A percentile compares a stretch with the other conserved stretches of the same genome.
Evolutionary conservation across 2,888 invertebrate species (phyloP).

Genomic region (Hypercompe scribonia): DNA sequence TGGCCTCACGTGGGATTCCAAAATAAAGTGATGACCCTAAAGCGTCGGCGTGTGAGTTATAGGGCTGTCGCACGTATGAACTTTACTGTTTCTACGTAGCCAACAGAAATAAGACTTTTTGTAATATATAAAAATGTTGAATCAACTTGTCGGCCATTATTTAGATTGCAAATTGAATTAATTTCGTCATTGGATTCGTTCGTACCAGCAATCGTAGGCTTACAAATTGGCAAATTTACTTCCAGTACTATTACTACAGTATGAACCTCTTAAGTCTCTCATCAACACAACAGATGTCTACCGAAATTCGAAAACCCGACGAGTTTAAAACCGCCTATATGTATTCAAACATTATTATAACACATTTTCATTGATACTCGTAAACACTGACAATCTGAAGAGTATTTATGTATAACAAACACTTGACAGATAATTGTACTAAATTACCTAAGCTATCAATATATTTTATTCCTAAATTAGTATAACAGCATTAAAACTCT

Average conservation of each 20-base stretch:
- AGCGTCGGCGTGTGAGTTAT: slow-evolving; percentile 66
- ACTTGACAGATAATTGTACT: no score
- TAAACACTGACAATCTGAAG: no score
- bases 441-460: background rate
- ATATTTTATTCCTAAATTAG: background rate
- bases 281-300: background rate
- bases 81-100: slow-evolving; percentile 44
- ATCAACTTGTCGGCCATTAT: background rate
- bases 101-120: slow-evolving; percentile 21
- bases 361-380: no score
- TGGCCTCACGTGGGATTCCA: slow-evolving; percentile 68
- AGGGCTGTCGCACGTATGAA: slow-evolving; percentile 61
- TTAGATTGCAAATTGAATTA: background rate
- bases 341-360: no score
- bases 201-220: background rate
- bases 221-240: background rate
- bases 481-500: background rate
- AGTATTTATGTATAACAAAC: no score
- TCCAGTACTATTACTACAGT: background rate
- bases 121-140: slow-evolving; percentile 22
- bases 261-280: background rate
- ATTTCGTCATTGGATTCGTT: background rate
- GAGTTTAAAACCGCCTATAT: background rate
- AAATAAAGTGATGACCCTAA: slow-evolving; percentile 74
- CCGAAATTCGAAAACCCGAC: background rate